Evolutionary conservation across 1,140 invertebrate genomes (phyloP), one percentile per base, ranked within the genome.

Genomic region (Tetramorium parvispinum): DNA sequence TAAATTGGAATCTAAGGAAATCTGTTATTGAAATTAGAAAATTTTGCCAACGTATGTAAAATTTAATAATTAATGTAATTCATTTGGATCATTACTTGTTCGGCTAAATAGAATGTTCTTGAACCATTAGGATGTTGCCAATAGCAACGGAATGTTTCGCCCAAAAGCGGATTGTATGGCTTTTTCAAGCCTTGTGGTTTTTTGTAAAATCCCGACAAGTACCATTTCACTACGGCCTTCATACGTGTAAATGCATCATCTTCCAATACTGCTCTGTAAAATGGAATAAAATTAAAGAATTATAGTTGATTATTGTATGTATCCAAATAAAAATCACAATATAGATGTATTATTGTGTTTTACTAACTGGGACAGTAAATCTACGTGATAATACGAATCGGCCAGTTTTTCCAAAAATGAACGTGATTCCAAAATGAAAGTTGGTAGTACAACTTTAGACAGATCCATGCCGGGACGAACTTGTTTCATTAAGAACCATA

Each of bases 401-500:
- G 98, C 97, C 0, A 99, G 96, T 95, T 99, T 99, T 94, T 99
- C 98, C 16, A 99, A 95, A 94, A 99, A 99, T 2, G 98, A 99
- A 77, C 98, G 95, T 21, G 98, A 98, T 93, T 99, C 98, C 71
- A 99, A 93, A 78, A 98, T 98, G 92, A 98, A 98, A 0, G 98
- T 98, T 0, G 98, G 98, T 65, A 99, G 95, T 10, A 99, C 98
- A 43, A 99, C 98, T 95, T 99, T 98, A 70, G 98, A 98, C n/a
- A 99, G 95, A 95, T 99, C 98, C 98, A 99, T 99, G 24, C 98
- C 98, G 24, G 98, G 98, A 32, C 98, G 96, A 91, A 99, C 98
- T 96, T 99, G 98, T 95, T 99, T 99, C 90, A 99, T 96, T 21
- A 99, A 96, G 91, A 97, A 98, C 98, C 98, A 99, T 91, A 99